These are phyloP conservation scores for Zaprionus africanus DNA, from an alignment of 1,140 invertebrate genomes.

Conservation along the genomic window DNA sequence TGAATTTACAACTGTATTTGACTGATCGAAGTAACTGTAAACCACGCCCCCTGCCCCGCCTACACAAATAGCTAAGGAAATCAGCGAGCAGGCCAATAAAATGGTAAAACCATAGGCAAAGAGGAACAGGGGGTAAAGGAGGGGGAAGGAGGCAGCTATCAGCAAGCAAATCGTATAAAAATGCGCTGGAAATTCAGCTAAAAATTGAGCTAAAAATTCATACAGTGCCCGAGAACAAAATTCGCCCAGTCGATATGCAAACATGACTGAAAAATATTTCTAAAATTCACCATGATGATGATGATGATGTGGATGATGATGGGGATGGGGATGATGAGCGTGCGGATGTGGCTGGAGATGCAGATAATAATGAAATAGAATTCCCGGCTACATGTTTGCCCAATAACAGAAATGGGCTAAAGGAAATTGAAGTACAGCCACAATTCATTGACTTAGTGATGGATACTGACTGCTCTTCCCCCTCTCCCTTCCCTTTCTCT, in stretches of 20 bases:
- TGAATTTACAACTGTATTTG: constrained; percentile 81
- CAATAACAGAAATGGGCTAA: constrained; percentile 56
- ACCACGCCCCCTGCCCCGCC: constrained; percentile 12
- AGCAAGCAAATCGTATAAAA: constrained; percentile 76
- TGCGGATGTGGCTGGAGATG: constrained; percentile 9
- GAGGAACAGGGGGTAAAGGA: constrained; percentile 36
- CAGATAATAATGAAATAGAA: constrained; percentile 24
- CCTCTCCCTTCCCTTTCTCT: background rate
- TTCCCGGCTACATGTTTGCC: constrained; percentile 34
- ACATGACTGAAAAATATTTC: constrained; percentile 73
- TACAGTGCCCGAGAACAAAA: constrained; percentile 35
- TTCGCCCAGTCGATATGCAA: constrained; percentile 73
- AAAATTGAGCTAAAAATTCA: constrained; percentile 59
- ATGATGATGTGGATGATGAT: constrained; percentile 30
- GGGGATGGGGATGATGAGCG: constrained; percentile 28
- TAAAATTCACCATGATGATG: constrained; percentile 41
- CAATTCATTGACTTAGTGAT: constrained; percentile 75
- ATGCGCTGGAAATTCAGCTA: constrained; percentile 62
- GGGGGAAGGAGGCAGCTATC: constrained; percentile 31
- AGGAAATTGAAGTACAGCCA: constrained; percentile 77
- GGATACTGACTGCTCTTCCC: constrained; percentile 50
- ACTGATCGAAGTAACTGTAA: constrained; percentile 64
- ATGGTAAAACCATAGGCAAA: constrained; percentile 7
- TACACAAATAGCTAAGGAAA: constrained; percentile 53
- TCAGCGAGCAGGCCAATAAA: constrained; percentile 53